phyloP scores from a whole-genome alignment of 2,888 invertebrate species.

The Polia nebulosa region DNA sequence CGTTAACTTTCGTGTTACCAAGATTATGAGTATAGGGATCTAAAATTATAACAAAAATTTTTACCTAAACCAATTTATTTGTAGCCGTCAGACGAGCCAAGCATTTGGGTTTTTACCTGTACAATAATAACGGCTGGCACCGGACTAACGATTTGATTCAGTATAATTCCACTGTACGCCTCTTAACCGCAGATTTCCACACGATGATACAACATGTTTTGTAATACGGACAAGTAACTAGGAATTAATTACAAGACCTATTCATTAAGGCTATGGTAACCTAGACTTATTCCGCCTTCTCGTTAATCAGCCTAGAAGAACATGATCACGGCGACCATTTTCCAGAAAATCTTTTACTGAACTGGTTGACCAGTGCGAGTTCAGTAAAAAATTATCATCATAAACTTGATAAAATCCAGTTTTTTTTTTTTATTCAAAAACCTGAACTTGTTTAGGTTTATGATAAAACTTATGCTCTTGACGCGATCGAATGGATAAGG shows the following conservation, averaged over 20 bases:
- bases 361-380: too few species aligned
- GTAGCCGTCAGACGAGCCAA: not conserved
- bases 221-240: slow-evolving; percentile 21
- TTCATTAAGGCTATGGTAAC: slow-evolving; percentile 20
- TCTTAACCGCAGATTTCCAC: slow-evolving; percentile 17
- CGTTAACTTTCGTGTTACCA: not conserved
- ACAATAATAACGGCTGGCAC: slow-evolving; percentile 1
- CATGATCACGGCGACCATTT: not conserved
- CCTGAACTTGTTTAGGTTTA: too few species aligned
- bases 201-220: slow-evolving; percentile 38
- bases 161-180: slow-evolving; percentile 48
- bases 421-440: too few species aligned
- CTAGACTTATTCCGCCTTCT: slow-evolving; percentile 4
- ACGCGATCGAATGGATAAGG: too few species aligned
- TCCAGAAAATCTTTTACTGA: not conserved
- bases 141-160: slow-evolving; percentile 19
- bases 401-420: too few species aligned
- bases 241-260: slow-evolving; percentile 21
- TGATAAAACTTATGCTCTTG: too few species aligned
- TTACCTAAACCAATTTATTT: slow-evolving; percentile 19
- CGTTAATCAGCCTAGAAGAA: slow-evolving; percentile 1
- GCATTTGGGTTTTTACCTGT: slow-evolving; percentile 45
- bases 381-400: too few species aligned
- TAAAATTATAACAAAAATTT: slow-evolving; percentile 7
- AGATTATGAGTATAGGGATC: too few species aligned